Evolutionary conservation across 2,888 invertebrate species (phyloP).

Genomic region (Caprella mutica): DNA sequence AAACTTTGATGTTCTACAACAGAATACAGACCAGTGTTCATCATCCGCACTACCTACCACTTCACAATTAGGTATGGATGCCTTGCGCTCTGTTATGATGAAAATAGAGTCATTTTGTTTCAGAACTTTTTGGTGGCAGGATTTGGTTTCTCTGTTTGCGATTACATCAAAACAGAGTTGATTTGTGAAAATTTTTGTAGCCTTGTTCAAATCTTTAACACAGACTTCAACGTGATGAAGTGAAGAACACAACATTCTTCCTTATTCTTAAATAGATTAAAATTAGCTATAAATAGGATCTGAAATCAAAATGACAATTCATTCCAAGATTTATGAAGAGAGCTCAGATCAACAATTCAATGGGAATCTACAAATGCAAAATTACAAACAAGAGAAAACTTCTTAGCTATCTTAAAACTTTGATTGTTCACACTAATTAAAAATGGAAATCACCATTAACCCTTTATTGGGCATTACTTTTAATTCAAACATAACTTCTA

Average conservation of each 20-base stretch:
- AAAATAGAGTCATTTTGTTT: constrained; percentile 19
- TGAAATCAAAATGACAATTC: too few species aligned
- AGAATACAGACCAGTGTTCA: constrained; percentile 34
- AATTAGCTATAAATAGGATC: too few species aligned
- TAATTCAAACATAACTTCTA: too few species aligned
- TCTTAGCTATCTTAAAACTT: too few species aligned
- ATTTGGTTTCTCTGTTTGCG: constrained; percentile 14
- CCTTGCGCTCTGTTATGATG: constrained; percentile 14
- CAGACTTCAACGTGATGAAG: constrained; percentile 33
- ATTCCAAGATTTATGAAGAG: too few species aligned
- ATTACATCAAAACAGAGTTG: constrained; percentile 20
- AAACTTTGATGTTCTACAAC: constrained; percentile 16
- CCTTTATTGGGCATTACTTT: too few species aligned
- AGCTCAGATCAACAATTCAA: too few species aligned
- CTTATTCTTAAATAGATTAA: neutral
- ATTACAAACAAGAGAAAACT: too few species aligned
- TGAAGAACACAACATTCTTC: constrained; percentile 17
- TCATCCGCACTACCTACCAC: neutral
- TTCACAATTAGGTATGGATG: neutral
- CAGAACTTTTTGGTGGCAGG: constrained; percentile 16
- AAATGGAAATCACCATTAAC: too few species aligned
- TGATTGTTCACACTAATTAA: too few species aligned
- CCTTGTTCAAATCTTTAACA: constrained; percentile 3
- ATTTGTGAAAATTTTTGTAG: constrained; percentile 10
- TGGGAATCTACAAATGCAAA: too few species aligned